Base-by-base conservation (phyloP, 2,797 vertebrate species). In the Heteromormyrus szaboi region DNA sequence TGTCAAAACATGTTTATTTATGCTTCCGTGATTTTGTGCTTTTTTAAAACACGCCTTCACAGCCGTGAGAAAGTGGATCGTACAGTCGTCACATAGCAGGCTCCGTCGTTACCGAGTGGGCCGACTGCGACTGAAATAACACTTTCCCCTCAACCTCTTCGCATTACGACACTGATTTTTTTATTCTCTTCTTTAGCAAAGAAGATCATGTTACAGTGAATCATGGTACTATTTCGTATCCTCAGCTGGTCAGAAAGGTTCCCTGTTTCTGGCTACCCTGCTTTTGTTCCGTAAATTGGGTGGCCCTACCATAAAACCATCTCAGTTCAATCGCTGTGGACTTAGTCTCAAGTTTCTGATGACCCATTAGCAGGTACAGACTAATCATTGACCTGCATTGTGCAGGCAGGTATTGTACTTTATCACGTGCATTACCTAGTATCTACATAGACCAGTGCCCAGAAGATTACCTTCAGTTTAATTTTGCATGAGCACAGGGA, bases 381-480 rank as follows among this genome's bases (percentile, higher is more conserved):
- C 37, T 62, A 89, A 89, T 88, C 86, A 50, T 56, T 62, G 51
- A 56, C 50, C 87, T 87, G 68, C 54, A 48, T 88, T 59, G 29
- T 65, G 8, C n/a, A 85, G 86, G 81, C 33, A 81, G 48, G 14
- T 85, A 41, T 90, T 89, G 51, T 22, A 50, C 46, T 89, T 90
- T 89, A 48, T 91, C 50, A 22, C 88, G 86, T 84, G 88, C 81
- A 89, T 92, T 91, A 89, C 81, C 89, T 90, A 91, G 88, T 85
- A 87, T 91, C 88, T 87, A 2, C 85, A n/a, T 53, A 37, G 53
- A 41, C 85, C 88, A 59, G 51, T 88, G 89, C 54, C 56, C 85
- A 54, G 22, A 87, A 68, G 88, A 89, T 46, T 81, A 56, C 87
- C 59, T 22, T 14, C 68, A 53, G 9, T 68, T 6, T 41, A 59